Evolutionary conservation across 2,113 vertebrate species (phyloP), one percentile per base, ranked within the genome.

Genomic region (Podarcis cretensis): DNA sequence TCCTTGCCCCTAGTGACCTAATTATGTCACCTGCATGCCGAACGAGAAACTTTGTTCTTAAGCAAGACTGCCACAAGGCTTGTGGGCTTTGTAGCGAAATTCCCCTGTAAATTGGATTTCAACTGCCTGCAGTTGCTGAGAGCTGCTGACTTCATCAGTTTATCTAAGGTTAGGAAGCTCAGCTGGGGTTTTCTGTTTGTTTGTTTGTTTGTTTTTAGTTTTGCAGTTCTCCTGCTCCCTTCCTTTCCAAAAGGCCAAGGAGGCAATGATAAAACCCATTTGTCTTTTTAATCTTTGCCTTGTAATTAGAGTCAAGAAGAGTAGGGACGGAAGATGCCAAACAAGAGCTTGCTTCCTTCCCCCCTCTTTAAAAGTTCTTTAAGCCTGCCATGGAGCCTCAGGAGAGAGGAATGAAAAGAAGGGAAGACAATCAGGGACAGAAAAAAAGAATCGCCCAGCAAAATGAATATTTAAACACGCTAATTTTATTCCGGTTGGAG

Each of bases 1-100:
- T 90, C 93, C 92, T 92, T 97, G 94, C 95, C 94, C 96, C 95
- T 87, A 87, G 93, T 98, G 97, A 98, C 97, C 97, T 98, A 97
- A 98, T 98, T 98, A 97, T 97, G 96, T 96, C 96, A 96, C 94
- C 92, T 94, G 92, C 91, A 95, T 95, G 94, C 91, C 16, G 91
- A 87, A 93, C 73, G 81, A 77, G 35, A 84, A 89, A 89, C 96
- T 97, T 96, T 95, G 92, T 96, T 92, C 95, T 95, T 84, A 59
- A 83, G 92, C 81, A 93, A 80, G 86, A 89, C n/a, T 88, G 90
- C 94, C 93, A 92, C 2, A 4, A 77, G 91, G 89, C 88, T 63
- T 92, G 71, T 3, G 74, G 87, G 89, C 90, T 96, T 96, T 95
- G 94, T 92, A 90, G 87, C 93, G 91, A 88, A 73, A 1, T 87